Evolutionary conservation across 2,888 invertebrate genomes (phyloP).

Genomic region (Diplazon laetatorius): DNA sequence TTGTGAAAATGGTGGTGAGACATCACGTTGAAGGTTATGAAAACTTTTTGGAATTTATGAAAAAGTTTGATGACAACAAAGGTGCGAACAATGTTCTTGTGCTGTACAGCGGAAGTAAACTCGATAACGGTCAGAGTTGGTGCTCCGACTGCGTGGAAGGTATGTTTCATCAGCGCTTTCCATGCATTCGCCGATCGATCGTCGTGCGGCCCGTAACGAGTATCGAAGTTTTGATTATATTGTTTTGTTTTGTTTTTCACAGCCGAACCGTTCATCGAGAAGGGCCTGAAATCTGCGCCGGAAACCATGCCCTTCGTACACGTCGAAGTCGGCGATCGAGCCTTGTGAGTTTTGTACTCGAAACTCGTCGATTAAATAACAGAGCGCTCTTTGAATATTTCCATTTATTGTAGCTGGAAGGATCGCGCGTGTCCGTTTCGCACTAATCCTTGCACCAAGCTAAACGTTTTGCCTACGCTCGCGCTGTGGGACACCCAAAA

Average conservation of each 20-base stretch:
- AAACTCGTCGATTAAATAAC: neutral
- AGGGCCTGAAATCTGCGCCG: constrained; percentile 86
- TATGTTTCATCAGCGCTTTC: too few relatives aligned
- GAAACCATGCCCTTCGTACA: constrained; percentile 88
- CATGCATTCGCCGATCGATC: too few relatives aligned
- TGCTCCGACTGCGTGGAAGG: constrained; percentile 94
- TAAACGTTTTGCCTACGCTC: constrained; percentile 93
- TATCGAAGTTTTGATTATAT: neutral
- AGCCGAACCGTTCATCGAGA: constrained; percentile 91
- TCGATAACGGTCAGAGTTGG: constrained; percentile 90
- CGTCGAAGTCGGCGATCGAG: constrained; percentile 90
- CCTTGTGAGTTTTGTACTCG: constrained; percentile 87
- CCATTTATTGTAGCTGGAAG: constrained; percentile 88
- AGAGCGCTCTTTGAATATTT: neutral
- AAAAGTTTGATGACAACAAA: constrained; percentile 84
- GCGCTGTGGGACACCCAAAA: constrained; percentile 91
- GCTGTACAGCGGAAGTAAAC: constrained; percentile 87
- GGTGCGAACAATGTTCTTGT: constrained; percentile 83
- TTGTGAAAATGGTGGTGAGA: constrained; percentile 83
- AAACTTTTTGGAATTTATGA: constrained; percentile 85
- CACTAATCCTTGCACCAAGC: constrained; percentile 87
- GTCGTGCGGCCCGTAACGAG: neutral
- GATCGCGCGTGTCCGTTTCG: constrained; percentile 91
- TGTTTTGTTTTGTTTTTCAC: too few relatives aligned
- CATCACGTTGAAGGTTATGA: constrained; percentile 86